phyloP scores from a whole-genome alignment of 37 sponge, comb jelly and placozoan genomes.

The Trichoplax adhaerens region DNA sequence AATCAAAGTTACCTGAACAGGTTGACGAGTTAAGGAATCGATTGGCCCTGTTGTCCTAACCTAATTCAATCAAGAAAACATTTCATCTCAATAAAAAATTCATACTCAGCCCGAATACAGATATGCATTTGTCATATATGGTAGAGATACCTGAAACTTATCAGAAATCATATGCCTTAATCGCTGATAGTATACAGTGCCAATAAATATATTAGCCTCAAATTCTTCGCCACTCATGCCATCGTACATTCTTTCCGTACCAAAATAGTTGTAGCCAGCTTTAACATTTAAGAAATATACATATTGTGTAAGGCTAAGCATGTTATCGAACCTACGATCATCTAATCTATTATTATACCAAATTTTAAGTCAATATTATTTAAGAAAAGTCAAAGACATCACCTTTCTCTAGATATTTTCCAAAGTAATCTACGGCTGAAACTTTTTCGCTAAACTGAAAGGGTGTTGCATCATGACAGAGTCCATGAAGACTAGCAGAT shows the following conservation, averaged over 20 bases:
- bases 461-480: conserved; percentile 79
- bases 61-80: conserved; percentile 7
- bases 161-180: conserved; percentile 96
- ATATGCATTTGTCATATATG: not conserved
- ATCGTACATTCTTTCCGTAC: conserved; percentile 86
- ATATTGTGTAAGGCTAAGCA: too few relatives aligned
- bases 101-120: not conserved
- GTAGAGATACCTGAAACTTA: conserved; percentile 69
- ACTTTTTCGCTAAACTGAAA: conserved; percentile 79
- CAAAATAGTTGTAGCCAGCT: conserved; percentile 97
- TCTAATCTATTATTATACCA: too few relatives aligned
- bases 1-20: conserved; percentile 36
- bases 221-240: conserved; percentile 83
- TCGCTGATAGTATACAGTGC: conserved; percentile 88
- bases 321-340: too few relatives aligned
- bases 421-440: conserved; percentile 71
- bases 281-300: not conserved
- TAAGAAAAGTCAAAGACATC: not conserved
- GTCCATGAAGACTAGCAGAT: conserved; percentile 66
- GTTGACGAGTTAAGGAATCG: conserved; percentile 86
- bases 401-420: conserved; percentile 63
- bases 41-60: conserved; percentile 96
- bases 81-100: not conserved
- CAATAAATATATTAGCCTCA: conserved; percentile 91
- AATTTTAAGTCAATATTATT: too few relatives aligned